Evolutionary conservation across 2,113 vertebrate genomes (phyloP), one percentile per base, ranked within the genome.

Genomic region (Danionella cerebrum): DNA sequence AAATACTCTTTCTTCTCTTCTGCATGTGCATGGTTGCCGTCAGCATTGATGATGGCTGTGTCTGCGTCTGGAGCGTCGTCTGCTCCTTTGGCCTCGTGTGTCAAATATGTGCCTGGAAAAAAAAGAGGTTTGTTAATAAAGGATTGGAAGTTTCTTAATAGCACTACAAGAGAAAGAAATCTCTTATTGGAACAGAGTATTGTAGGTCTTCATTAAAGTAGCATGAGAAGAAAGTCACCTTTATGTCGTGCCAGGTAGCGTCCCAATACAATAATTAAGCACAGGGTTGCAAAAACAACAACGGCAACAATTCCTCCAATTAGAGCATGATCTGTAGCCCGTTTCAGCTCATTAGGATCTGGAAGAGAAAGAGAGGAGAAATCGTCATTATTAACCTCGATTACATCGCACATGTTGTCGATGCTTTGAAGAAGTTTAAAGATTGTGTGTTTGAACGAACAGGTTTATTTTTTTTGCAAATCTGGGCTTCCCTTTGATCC

Each of bases 1-100:
- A 98, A 99, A 90, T 99, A 99, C 78, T 99, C 96, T 79, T 99
- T 99, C 90, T 99, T 99, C 82, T 99, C 96, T 72, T 99, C 96
- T 60, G 96, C 92, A 48, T 98, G 95, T 68, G 95, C 95, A 78
- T 98, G 95, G 86, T 95, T 96, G 82, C 96, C 96, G 86, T 98
- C 95, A 48, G 96, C 95, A 80, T 98, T 98, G 85, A 98, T 98
- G 89, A 99, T 98, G 81, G 95, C 95, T 78, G 96, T 98, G 84
- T 98, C 96, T 12, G 95, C 96, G 70, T 99, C 96, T 4, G 95
- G 96, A 27, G 96, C 95, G 51, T 98, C 96, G 79, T 99, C 96
- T 13, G 96, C 94, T 82, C 96, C 96, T 90, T 99, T 99, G 82
- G 96, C 96, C 91, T 99, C 96, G 35, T 99, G 96, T 78, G 96